A percentile compares a stretch with the other conserved stretches of the same genome.
These are phyloP conservation scores for Notamacropus eugenii DNA, from an alignment of 2,797 vertebrate species.

Conservation along the genomic window DNA sequence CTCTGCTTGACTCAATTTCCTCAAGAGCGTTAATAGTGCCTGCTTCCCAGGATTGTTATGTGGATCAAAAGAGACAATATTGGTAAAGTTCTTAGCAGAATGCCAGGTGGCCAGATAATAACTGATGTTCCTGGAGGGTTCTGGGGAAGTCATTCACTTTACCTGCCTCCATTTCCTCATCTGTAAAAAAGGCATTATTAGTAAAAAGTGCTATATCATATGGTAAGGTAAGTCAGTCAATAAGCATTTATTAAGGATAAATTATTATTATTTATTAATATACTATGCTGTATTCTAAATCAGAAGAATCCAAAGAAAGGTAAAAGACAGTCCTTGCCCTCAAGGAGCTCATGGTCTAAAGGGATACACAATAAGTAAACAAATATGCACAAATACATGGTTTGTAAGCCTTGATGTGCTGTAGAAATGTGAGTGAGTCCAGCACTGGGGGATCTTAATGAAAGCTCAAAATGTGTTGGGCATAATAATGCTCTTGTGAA, in stretches of 20 bases:
- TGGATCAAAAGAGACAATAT: neutral
- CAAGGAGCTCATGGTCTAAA: neutral
- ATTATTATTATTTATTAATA: too few species aligned
- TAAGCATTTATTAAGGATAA: neutral
- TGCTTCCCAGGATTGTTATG: neutral
- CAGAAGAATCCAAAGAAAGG: neutral
- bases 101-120: neutral
- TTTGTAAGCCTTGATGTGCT: neutral
- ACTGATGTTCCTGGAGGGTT: neutral
- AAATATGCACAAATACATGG: neutral
- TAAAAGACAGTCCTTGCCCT: neutral
- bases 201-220: neutral
- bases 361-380: neutral
- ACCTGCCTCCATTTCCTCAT: neutral
- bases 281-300: neutral
- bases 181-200: neutral
- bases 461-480: conserved; percentile 95
- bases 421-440: neutral
- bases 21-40: neutral
- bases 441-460: conserved; percentile 89
- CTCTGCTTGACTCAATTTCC: neutral
- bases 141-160: neutral
- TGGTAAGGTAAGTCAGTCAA: neutral
- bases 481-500: conserved; percentile 91
- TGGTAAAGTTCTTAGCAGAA: neutral